Conservation (phyloP, 2,113 vertebrate genomes). For the Diglossa brunneiventris region DNA sequence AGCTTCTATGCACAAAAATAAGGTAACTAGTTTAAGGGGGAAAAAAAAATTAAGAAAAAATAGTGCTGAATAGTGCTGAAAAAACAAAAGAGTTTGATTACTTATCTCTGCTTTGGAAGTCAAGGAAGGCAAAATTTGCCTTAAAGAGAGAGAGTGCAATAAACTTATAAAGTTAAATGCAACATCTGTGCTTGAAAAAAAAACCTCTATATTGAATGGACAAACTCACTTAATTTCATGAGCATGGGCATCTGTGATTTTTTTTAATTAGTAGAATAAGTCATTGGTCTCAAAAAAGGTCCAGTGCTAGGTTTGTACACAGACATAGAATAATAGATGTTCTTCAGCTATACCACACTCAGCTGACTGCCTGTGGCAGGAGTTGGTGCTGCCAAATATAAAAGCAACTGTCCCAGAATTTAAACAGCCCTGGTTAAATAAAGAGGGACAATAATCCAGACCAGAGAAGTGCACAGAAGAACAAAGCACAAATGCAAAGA, state of each 20-base stretch:
- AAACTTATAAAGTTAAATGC: background rate
- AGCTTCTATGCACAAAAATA: background rate
- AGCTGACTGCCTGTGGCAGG: background rate
- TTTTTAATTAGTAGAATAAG: background rate
- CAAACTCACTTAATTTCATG: background rate
- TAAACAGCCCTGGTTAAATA: background rate
- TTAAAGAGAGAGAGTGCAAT: background rate
- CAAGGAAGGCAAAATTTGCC: background rate
- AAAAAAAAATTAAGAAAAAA: background rate
- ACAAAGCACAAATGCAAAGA: background rate
- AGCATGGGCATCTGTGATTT: background rate
- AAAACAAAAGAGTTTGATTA: background rate
- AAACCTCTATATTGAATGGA: background rate
- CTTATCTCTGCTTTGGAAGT: background rate
- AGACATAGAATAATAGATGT: background rate
- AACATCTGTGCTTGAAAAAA: background rate
- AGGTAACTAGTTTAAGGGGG: background rate
- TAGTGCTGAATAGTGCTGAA: too few relatives aligned
- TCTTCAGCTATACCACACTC: background rate
- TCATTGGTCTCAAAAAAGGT: background rate
- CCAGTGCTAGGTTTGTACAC: background rate
- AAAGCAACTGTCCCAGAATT: background rate
- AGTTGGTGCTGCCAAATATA: background rate
- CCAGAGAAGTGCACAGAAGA: background rate
- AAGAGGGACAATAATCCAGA: fast-evolving